Base-by-base conservation (phyloP, 2,797 vertebrate genomes). In the Geotrypetes seraphini region DNA sequence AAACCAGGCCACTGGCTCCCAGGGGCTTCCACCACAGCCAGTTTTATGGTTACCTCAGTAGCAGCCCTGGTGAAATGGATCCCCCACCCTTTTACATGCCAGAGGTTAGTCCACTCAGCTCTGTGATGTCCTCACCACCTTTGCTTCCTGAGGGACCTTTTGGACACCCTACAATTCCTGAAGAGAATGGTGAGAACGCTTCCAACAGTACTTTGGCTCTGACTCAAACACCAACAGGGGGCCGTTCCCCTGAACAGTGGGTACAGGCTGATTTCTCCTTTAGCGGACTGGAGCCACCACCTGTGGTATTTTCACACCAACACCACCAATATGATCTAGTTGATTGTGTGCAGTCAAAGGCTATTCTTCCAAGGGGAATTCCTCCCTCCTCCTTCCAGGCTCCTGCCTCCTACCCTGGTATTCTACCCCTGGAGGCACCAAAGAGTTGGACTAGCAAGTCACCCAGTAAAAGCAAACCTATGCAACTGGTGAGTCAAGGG, bases 401-500 rank as follows among this genome's bases (percentile, higher is more conserved):
- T 75, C 87, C 89, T 2, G 50, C 73, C 0, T 83, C 81, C 52
- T 93, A 94, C 78, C 88, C 92, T 32, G 88, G 90, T 72, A 90
- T 96, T 67, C 77, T 97, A 71, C 89, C 92, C 71, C 78, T 97
- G 85, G 95, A 97, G 85, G 88, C 91, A 30, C 90, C 92, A 46
- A 73, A 88, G 78, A 86, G 88, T 62, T 89, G 78, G 79, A 78
- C 69, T 35, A 80, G 86, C 77, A 95, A 91, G 77, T 83, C 89
- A 47, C 78, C 87, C 2, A 87, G 88, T 78, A 85, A 88, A 74
- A 79, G 81, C 61, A 66, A 76, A 48, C 69, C 74, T 59, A 91
- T 96, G 90, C 95, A 97, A 90, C 88, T 95, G 90, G 89, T 84
- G 75, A 89, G 87, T 83, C 88, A 96, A 71, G 90, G 91, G 87